Evolutionary conservation across 2,888 invertebrate genomes (phyloP).

Genomic region (Meghimatium bilineatum): DNA sequence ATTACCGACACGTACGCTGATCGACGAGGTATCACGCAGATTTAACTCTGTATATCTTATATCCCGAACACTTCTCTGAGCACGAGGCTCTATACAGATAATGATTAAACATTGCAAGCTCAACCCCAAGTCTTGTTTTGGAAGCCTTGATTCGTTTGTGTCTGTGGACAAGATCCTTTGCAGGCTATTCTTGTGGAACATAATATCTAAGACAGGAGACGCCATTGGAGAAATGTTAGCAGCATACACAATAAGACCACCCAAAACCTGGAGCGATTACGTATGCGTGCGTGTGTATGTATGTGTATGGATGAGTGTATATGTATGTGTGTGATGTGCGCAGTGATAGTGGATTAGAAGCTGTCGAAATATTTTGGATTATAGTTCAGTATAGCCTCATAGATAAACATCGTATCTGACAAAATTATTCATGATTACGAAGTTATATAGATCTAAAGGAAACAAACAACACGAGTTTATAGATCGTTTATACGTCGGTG

Average conservation of each 20-base stretch:
- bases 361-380: too few relatives aligned
- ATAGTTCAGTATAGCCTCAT: too few relatives aligned
- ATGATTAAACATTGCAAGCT: not conserved
- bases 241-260: not conserved
- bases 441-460: too few relatives aligned
- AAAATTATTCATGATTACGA: too few relatives aligned
- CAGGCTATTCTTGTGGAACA: not conserved
- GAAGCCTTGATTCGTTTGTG: not conserved
- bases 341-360: not conserved
- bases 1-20: not conserved
- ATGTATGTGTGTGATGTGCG: not conserved
- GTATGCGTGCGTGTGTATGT: too few relatives aligned
- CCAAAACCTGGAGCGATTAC: not conserved
- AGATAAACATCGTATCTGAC: too few relatives aligned
- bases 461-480: too few relatives aligned
- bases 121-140: not conserved
- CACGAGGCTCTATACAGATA: not conserved
- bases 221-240: not conserved
- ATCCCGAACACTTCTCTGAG: not conserved
- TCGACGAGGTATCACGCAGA: not conserved
- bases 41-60: not conserved
- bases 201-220: not conserved
- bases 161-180: not conserved
- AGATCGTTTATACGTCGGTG: too few relatives aligned
- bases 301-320: not conserved